Percentiles rank a stretch among this genome's conserved stretches.
phyloP scores from a whole-genome alignment of 1,140 invertebrate genomes.

The Bursaphelenchus mucronatus region DNA sequence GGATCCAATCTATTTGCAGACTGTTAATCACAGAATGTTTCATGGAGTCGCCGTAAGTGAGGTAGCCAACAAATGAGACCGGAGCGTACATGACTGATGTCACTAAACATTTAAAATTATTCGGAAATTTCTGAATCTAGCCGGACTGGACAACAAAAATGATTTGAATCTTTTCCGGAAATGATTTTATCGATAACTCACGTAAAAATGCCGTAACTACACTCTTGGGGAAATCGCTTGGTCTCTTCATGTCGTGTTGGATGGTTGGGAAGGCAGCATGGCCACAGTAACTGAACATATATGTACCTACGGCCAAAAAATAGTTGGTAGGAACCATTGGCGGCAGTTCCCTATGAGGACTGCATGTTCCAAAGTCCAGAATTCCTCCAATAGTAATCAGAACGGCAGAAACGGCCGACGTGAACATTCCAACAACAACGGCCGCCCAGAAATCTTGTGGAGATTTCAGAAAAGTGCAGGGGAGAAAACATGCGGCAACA shows the following conservation, averaged over 20 bases:
- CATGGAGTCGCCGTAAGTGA: constrained; percentile 56
- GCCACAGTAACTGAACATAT: constrained; percentile 41
- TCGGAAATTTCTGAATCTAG: too few species aligned
- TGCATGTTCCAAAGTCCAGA: constrained; percentile 37
- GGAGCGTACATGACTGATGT: constrained; percentile 42
- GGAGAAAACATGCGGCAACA: constrained; percentile 67
- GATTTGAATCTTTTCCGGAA: neutral
- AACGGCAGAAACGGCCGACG: constrained; percentile 47
- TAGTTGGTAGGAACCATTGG: constrained; percentile 51
- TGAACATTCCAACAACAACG: constrained; percentile 37
- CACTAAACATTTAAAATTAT: constrained; percentile 28
- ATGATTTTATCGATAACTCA: constrained; percentile 1
- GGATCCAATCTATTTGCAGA: constrained; percentile 52
- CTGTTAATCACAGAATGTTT: constrained; percentile 56
- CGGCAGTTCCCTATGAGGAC: constrained; percentile 31
- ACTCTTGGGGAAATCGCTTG: constrained; percentile 58
- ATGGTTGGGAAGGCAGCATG: constrained; percentile 40
- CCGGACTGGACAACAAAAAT: too few species aligned
- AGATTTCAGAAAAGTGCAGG: constrained; percentile 70
- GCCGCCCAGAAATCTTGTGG: constrained; percentile 72
- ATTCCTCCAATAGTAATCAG: constrained; percentile 47
- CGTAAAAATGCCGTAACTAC: constrained; percentile 40
- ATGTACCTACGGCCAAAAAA: constrained; percentile 61
- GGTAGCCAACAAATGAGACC: constrained; percentile 51
- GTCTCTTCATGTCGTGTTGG: constrained; percentile 44